A percentile compares a stretch with the other conserved stretches of the same genome.
Conservation (phyloP, 23 tunicate species). For the Styela plicata region DNA sequence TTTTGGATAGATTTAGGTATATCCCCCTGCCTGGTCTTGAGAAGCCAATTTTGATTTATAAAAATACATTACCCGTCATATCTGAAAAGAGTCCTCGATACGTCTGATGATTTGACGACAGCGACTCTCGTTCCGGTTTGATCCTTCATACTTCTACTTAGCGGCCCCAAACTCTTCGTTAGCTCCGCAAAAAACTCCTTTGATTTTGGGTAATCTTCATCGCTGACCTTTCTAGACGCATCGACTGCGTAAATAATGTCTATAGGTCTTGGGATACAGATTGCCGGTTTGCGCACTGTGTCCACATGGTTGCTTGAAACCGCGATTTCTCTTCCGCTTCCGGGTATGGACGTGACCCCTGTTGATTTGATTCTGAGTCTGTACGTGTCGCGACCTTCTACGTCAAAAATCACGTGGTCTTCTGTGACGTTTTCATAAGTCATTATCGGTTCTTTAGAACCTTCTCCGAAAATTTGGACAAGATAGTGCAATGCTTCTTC, state of each 20-base stretch:
- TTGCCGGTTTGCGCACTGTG: neutral
- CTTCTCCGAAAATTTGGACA: neutral
- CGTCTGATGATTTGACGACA: neutral
- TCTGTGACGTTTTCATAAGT: conserved; percentile 21
- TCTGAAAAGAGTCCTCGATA: neutral
- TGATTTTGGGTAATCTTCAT: neutral
- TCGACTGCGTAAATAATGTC: neutral
- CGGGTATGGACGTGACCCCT: conserved; percentile 11
- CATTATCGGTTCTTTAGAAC: neutral
- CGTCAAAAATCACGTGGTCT: neutral
- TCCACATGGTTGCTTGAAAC: neutral
- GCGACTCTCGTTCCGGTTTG: neutral
- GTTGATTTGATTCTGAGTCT: neutral
- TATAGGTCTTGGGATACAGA: neutral
- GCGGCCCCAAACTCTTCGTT: neutral
- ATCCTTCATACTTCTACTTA: neutral
- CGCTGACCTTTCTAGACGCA: neutral
- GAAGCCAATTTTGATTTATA: too few relatives aligned
- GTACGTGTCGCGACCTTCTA: neutral
- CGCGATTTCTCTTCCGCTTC: neutral
- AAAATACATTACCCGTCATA: conserved; percentile 7
- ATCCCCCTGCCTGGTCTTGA: too few relatives aligned
- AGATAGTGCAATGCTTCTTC: conserved; percentile 10
- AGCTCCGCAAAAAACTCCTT: neutral
- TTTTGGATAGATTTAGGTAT: too few relatives aligned